Base-by-base conservation (phyloP, 2,113 vertebrate species). In the Cololabis saira region DNA sequence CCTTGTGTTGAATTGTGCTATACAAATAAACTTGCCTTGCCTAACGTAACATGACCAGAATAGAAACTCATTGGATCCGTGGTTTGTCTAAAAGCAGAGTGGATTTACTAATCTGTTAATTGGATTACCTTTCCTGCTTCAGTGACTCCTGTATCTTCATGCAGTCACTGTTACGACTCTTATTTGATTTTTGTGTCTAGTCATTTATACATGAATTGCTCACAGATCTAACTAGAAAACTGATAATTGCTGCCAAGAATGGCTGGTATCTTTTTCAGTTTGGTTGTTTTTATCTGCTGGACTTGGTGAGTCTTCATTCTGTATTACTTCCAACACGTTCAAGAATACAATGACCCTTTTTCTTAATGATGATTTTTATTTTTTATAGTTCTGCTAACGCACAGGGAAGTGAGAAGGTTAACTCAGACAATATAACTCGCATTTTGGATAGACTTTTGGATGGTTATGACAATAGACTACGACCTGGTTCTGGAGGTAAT, bases 381-480 rank as follows among this genome's bases (percentile, higher is more conserved):
- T 71, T 61, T 24, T 62, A 37, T 88, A 97, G 96, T 88, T 2
- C 92, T 16, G 85, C 72, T 62, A 61, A 82, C 71, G 84, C 80
- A 7, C 63, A 61, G 65, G 94, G 91, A 57, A 87, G 74, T 71
- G 85, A 83, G 40, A 87, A 88, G 50, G 81, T 92, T 12, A 93
- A 92, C 80, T 95, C 93, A 1, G 93, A 95, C 74, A 97, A 98
- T 68, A 93, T 97, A 77, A 98, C 95, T 43, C 92, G 90, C 0
- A 97, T 95, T 78, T 90, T 98, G 74, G 95, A 98, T 87, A 88
- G 94, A 66, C 90, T 98, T 57, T 88, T 98, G 67, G 95, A 98
- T 69, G 96, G 96, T 42, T 98, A 98, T 61, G 96, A 98, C 90
- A 98, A 96, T 75, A 89, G 96, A 47, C 88, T 98, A 14, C 89